Percentiles rank a stretch among this genome's conserved stretches.
These are phyloP conservation scores for Lasiommata megera DNA, from an alignment of 2,888 invertebrate species.

Conservation along the genomic window DNA sequence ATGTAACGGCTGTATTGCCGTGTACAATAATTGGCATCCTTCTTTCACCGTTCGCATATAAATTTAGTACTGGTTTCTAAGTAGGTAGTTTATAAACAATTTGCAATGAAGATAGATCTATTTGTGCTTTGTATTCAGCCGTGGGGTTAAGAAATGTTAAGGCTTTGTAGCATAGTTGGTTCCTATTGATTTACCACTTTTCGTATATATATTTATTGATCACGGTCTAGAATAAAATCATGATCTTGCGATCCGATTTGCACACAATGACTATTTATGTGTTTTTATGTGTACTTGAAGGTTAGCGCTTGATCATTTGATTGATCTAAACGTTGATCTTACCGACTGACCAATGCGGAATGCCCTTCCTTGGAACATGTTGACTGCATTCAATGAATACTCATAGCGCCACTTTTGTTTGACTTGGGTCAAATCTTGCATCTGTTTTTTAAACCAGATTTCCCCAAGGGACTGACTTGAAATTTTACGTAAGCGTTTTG, in stretches of 20 bases:
- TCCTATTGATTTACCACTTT: neutral
- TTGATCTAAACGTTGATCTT: neutral
- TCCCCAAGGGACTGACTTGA: too few species aligned
- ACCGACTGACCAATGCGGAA: neutral
- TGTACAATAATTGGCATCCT: neutral
- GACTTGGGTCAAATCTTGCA: too few species aligned
- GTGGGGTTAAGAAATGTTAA: neutral
- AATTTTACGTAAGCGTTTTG: too few species aligned
- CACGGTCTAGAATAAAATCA: neutral
- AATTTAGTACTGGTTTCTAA: neutral
- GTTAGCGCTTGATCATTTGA: too few species aligned
- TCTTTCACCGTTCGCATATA: neutral
- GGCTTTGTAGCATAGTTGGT: neutral
- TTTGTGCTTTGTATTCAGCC: conserved; percentile 2
- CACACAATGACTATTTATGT: neutral
- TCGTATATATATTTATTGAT: neutral
- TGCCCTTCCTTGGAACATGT: too few species aligned
- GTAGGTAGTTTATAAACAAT: neutral
- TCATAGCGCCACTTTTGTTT: too few species aligned
- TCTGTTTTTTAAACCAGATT: too few species aligned
- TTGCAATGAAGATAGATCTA: neutral
- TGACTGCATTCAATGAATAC: too few species aligned
- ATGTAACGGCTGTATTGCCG: neutral
- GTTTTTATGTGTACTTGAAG: neutral
- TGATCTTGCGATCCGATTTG: neutral